Evolutionary conservation across 2,113 vertebrate species (phyloP), one percentile per base, ranked within the genome.

Genomic region (Cyprinodon tularosa): DNA sequence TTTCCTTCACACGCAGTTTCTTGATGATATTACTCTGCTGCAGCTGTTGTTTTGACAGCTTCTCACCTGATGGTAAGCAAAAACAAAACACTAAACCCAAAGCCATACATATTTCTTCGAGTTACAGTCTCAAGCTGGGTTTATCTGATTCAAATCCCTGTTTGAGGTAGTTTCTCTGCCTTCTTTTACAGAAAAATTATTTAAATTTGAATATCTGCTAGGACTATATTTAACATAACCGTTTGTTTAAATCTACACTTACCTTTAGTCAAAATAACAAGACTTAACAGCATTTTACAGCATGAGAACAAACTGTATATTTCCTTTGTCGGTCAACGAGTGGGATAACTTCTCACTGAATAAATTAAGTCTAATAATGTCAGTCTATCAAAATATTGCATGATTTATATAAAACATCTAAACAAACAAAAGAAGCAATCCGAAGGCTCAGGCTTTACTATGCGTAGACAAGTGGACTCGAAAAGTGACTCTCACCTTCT

Each of bases 21-120:
- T 99, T 99, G 90, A 99, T 99, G 82, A 97, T 96, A 90, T 96
- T 99, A 81, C 96, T 97, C 89, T 97, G 98, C 75, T 99, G 96
- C 45, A 99, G 91, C 83, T 99, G 98, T 86, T 99, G 98, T 88
- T 99, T 99, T 65, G 98, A 99, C 88, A 99, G 94, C 81, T 99
- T 99, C 91, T 99, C 98, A 66, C 98, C 98, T 99, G 78, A 68
- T 68, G 82, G 61, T 29, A 17, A 50, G 0, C 29, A 80, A 3
- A 68, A 62, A 78, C n/a, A 68, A 80, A 81, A 17, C n/a, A 76
- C 22, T 53, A 12, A 61, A 4, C 40, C 12, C 15, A 14, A 48
- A 37, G 20, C 17, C n/a, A 75, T 15, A 15, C 6, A 38, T 17
- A 13, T 47, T 11, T 13, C 29, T 38, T 45, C 12, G 2, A 42